Evolutionary conservation across 2,888 invertebrate genomes (phyloP).

Genomic region (Allygus modestus): DNA sequence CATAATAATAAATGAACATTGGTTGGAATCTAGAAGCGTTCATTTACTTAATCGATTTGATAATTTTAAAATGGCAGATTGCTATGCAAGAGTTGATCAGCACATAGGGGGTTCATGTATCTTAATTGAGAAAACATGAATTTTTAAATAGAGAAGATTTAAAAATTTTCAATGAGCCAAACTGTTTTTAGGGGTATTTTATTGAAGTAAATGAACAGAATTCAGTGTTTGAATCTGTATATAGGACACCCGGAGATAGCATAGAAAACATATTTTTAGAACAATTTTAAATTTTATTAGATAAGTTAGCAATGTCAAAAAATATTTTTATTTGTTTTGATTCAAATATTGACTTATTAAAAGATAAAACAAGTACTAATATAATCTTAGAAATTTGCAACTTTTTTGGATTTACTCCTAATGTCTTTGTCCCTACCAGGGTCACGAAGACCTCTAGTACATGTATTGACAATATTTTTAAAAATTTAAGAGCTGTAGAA

Average conservation of each 20-base stretch:
- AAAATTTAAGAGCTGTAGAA: not conserved
- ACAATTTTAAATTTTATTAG: no score
- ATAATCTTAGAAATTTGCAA: not conserved
- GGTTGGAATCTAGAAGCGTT: not conserved
- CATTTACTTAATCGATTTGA: no score
- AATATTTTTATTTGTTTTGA: conserved; percentile 19
- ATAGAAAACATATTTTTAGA: not conserved
- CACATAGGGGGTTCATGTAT: not conserved
- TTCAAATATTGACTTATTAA: not conserved
- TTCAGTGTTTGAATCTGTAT: not conserved
- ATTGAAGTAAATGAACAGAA: not conserved
- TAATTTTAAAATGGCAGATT: no score
- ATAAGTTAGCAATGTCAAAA: no score
- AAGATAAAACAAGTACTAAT: not conserved
- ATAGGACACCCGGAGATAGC: no score
- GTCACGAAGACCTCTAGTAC: not conserved
- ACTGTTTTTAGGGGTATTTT: not conserved
- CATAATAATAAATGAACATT: not conserved
- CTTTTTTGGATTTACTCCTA: not conserved
- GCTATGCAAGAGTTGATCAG: not conserved
- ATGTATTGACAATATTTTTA: not conserved
- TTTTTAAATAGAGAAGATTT: not conserved
- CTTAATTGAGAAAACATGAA: not conserved
- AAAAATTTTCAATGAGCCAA: no score
- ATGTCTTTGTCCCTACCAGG: not conserved